phyloP scores from a whole-genome alignment of 2,113 vertebrate genomes.

The Malurus alboscapulatus region DNA sequence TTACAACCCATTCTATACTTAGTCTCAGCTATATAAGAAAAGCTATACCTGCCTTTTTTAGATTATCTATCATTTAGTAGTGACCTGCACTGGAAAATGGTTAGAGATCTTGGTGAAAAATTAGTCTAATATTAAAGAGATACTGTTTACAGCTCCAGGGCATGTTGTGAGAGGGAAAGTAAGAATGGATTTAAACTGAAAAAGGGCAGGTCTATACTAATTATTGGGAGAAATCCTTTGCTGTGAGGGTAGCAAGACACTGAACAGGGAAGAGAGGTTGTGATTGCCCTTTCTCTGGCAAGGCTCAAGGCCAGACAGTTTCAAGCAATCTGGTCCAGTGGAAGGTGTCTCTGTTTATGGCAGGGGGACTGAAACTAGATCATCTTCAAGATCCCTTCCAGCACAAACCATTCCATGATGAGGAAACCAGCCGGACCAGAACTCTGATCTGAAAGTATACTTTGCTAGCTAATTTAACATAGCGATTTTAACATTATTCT shows the following conservation, averaged over 20 bases:
- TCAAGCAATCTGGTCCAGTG: neutral
- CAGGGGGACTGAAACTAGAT: neutral
- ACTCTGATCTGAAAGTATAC: neutral
- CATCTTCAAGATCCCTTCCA: neutral
- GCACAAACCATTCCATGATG: neutral
- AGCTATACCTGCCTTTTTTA: neutral
- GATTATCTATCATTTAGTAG: neutral
- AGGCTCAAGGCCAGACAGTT: neutral
- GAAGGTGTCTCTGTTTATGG: neutral
- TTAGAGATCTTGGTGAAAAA: neutral
- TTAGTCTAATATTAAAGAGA: neutral
- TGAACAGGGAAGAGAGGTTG: neutral
- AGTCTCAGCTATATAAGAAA: neutral
- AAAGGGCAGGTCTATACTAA: neutral
- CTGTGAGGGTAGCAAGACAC: neutral
- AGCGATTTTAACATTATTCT: neutral
- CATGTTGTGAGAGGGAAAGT: neutral
- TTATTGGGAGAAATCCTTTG: neutral
- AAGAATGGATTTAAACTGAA: neutral
- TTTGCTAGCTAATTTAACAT: neutral
- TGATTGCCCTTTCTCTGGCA: neutral
- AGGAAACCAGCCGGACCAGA: neutral
- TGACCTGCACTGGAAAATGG: neutral
- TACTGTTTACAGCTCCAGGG: neutral
- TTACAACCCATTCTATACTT: neutral